phyloP scores from a whole-genome alignment of 2,113 vertebrate genomes.

The Pan troglodytes region NHGRI_mPanTro3-v2.1_pri NC_072415.2:36131501-36132000 shows the following conservation, averaged over 20 bases:
- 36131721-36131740: background rate
- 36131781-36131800: background rate
- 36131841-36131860: background rate
- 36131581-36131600: too few species aligned
- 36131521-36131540: background rate
- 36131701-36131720: too few species aligned
- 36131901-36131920: background rate
- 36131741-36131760: background rate
- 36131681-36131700: background rate
- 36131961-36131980: background rate
- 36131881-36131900: background rate
- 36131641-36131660: background rate
- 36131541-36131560: conserved; percentile 36
- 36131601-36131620: too few species aligned
- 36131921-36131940: background rate
- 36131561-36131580: too few species aligned
- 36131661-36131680: background rate
- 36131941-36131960: background rate
- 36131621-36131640: too few species aligned
- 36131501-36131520: background rate
- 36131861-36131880: background rate
- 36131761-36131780: background rate
- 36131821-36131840: background rate
- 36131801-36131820: background rate
- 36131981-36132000: background rate